A percentile compares a stretch with the other conserved stretches of the same genome.
phyloP scores from a whole-genome alignment of 2,113 vertebrate species.

The Neogale vison region DNA sequence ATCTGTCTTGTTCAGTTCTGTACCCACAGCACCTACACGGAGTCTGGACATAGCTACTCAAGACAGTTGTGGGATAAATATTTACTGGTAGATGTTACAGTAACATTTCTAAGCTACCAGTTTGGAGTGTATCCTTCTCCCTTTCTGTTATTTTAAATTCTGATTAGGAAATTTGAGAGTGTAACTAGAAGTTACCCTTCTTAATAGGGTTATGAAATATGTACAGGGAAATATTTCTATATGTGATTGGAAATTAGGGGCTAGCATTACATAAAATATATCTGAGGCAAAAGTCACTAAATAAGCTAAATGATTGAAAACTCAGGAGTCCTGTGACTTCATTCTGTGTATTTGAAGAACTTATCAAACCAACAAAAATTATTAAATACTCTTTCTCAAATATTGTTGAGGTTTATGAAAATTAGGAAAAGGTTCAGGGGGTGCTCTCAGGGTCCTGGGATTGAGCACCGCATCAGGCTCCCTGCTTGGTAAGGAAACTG shows the following conservation, averaged over 20 bases:
- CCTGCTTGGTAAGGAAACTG: not conserved
- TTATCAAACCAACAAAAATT: constrained; percentile 30
- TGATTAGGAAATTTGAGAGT: constrained; percentile 4
- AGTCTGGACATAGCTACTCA: not conserved
- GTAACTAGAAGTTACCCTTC: constrained; percentile 13
- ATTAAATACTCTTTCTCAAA: not conserved
- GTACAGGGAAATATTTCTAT: not conserved
- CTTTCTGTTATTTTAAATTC: constrained; percentile 27
- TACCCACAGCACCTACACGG: not conserved
- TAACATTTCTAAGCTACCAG: not conserved
- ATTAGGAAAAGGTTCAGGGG: not conserved
- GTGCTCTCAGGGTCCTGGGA: not conserved
- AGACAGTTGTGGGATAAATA: not conserved
- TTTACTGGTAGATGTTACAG: not conserved
- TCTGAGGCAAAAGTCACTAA: not conserved
- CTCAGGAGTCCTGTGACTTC: not conserved
- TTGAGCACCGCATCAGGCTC: not conserved
- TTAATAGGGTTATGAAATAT: not conserved
- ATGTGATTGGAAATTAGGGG: constrained; percentile 13
- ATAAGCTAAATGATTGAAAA: not conserved
- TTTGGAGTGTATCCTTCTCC: not conserved
- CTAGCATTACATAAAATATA: not conserved
- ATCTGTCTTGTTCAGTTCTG: not conserved
- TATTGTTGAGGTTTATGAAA: constrained; percentile 18
- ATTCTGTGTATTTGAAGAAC: not conserved